A percentile compares a stretch with the other conserved stretches of the same genome.
Conservation (phyloP, 2,797 vertebrate species). For the Spinibarbus caldwelli region DNA sequence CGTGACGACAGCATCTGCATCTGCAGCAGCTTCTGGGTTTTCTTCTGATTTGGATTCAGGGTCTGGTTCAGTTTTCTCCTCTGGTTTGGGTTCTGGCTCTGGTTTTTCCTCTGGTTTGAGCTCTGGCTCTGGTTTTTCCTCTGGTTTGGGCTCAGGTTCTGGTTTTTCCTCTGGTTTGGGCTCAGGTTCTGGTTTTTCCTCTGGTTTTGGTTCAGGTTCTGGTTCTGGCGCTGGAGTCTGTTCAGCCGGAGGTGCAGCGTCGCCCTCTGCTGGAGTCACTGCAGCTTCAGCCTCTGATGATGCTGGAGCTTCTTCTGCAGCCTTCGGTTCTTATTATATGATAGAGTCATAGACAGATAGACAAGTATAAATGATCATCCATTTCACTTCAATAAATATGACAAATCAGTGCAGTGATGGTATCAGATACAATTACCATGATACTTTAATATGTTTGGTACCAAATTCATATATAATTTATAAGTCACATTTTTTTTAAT, state of each 20-base stretch:
- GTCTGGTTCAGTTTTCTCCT: constrained; percentile 29
- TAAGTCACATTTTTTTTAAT: no score
- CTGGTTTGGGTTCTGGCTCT: constrained; percentile 36
- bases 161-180: neutral
- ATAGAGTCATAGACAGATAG: neutral
- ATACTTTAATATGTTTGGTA: neutral
- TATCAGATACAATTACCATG: neutral
- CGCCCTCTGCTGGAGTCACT: constrained; percentile 49
- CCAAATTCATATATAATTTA: neutral
- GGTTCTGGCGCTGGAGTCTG: neutral
- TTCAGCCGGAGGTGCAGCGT: constrained; percentile 27
- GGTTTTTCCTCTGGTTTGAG: neutral
- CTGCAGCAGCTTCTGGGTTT: constrained; percentile 44
- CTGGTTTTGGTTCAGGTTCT: neutral
- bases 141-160: no score
- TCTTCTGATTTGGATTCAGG: constrained; percentile 45
- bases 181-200: neutral
- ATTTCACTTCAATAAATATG: neutral
- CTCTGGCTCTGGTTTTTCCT: neutral
- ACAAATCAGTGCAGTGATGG: neutral
- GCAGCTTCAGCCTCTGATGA: neutral
- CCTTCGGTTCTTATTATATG: constrained; percentile 47
- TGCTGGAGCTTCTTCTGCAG: neutral
- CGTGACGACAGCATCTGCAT: constrained; percentile 40
- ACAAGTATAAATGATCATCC: neutral